Conservation (phyloP, 2,888 invertebrate species). For the Harmothoe impar region DNA sequence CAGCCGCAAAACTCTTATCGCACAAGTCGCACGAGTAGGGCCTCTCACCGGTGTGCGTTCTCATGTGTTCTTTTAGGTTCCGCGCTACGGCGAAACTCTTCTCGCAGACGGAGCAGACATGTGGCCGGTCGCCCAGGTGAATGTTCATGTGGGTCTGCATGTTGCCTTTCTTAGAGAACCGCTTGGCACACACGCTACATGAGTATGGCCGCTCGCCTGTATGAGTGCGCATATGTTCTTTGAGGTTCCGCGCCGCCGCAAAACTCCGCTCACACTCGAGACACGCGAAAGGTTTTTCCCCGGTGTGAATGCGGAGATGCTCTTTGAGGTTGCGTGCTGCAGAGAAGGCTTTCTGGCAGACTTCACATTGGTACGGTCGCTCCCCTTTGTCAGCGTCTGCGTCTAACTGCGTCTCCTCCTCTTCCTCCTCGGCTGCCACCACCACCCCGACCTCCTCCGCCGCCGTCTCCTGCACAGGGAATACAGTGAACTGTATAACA, state of each 20-base stretch:
- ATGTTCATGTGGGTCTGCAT: slow-evolving; percentile 54
- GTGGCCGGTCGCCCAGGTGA: slow-evolving; percentile 39
- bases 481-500: too few relatives aligned
- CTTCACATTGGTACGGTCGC: background rate
- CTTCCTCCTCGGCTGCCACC: background rate
- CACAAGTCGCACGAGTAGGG: slow-evolving; percentile 40
- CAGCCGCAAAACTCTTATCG: slow-evolving; percentile 35
- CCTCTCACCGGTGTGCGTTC: slow-evolving; percentile 53
- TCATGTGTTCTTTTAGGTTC: slow-evolving; percentile 46
- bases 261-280: slow-evolving; percentile 9
- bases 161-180: slow-evolving; percentile 57
- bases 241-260: slow-evolving; percentile 18
- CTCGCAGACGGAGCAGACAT: background rate
- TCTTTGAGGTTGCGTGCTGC: slow-evolving; percentile 50
- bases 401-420: background rate
- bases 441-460: too few relatives aligned
- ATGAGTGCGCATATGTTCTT: slow-evolving; percentile 49
- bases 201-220: slow-evolving; percentile 53
- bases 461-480: too few relatives aligned
- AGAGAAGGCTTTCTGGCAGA: slow-evolving; percentile 26
- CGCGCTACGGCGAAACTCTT: slow-evolving; percentile 17
- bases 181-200: slow-evolving; percentile 19
- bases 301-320: slow-evolving; percentile 51
- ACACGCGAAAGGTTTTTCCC: slow-evolving; percentile 41
- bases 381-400: background rate